A percentile compares a stretch with the other conserved stretches of the same genome.
phyloP scores from a whole-genome alignment of 1,140 invertebrate genomes.

The Heliconius hewitsoni region DNA sequence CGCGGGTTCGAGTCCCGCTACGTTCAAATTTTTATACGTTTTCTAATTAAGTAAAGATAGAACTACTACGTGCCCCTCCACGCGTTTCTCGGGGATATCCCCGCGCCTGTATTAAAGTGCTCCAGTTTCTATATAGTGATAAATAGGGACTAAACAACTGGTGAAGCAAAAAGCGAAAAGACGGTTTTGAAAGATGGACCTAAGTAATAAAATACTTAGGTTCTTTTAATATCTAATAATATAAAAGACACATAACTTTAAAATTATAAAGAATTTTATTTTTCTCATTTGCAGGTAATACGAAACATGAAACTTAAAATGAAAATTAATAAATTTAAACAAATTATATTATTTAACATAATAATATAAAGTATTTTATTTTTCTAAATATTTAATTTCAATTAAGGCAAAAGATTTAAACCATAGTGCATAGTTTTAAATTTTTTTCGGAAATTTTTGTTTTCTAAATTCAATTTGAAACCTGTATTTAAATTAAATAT shows the following conservation, averaged over 20 bases:
- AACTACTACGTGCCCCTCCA: conserved; percentile 90
- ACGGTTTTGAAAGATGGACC: too few species aligned
- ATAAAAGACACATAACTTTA: too few species aligned
- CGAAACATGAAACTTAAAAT: background rate
- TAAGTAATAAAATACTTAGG: too few species aligned
- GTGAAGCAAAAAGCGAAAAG: too few species aligned
- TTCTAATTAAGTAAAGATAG: too few species aligned
- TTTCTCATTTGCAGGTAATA: background rate
- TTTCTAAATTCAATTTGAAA: background rate
- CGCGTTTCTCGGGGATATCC: conserved; percentile 80
- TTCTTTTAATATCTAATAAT: background rate
- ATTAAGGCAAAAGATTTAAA: background rate
- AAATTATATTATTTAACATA: background rate
- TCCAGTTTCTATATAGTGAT: too few species aligned
- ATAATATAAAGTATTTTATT: background rate
- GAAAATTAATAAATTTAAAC: background rate
- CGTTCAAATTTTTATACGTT: too few species aligned
- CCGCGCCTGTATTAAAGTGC: conserved; percentile 76
- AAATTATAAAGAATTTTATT: background rate
- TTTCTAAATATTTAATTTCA: background rate
- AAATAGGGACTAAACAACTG: too few species aligned
- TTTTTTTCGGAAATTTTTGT: background rate
- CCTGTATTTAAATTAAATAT: background rate
- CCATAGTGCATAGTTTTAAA: background rate
- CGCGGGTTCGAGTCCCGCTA: too few species aligned